Evolutionary conservation across 1,140 invertebrate species (phyloP).

Genomic region (Dufourea novaeangliae): DNA sequence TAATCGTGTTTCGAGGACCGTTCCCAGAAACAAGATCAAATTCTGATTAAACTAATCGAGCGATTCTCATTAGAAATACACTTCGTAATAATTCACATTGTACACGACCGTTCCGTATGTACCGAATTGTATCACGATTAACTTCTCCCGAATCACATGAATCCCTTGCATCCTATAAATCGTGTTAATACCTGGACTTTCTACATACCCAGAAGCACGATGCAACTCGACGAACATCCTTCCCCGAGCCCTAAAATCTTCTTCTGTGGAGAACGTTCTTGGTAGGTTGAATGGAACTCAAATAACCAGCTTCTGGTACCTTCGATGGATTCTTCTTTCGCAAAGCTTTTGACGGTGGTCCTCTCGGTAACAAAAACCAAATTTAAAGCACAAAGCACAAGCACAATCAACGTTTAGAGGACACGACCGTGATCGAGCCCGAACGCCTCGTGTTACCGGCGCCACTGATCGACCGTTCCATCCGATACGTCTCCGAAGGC

Average conservation of each 20-base stretch:
- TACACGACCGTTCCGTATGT: too few species aligned
- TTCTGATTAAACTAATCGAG: background rate
- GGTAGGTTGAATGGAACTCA: slow-evolving; percentile 29
- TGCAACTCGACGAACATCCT: slow-evolving; percentile 2
- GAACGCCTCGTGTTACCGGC: slow-evolving; percentile 59
- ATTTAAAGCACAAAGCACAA: slow-evolving; percentile 49
- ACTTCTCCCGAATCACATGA: too few species aligned
- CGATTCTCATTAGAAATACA: too few species aligned
- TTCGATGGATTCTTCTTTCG: background rate
- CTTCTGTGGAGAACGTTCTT: slow-evolving; percentile 2
- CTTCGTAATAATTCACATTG: too few species aligned
- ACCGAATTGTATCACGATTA: too few species aligned
- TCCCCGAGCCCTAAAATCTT: background rate
- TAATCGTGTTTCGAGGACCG: background rate
- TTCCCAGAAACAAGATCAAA: background rate
- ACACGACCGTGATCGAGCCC: slow-evolving; percentile 29
- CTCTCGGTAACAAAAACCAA: slow-evolving; percentile 1
- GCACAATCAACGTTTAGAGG: slow-evolving; percentile 12
- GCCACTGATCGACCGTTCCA: slow-evolving; percentile 31
- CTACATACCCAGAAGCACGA: slow-evolving; percentile 18
- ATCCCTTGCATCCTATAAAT: too few species aligned
- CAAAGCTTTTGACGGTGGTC: background rate
- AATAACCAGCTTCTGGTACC: slow-evolving; percentile 1
- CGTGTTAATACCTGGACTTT: too few species aligned
- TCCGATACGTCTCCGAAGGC: slow-evolving; percentile 63